phyloP scores from a whole-genome alignment of 2,113 vertebrate genomes.

The Pavo muticus region DNA sequence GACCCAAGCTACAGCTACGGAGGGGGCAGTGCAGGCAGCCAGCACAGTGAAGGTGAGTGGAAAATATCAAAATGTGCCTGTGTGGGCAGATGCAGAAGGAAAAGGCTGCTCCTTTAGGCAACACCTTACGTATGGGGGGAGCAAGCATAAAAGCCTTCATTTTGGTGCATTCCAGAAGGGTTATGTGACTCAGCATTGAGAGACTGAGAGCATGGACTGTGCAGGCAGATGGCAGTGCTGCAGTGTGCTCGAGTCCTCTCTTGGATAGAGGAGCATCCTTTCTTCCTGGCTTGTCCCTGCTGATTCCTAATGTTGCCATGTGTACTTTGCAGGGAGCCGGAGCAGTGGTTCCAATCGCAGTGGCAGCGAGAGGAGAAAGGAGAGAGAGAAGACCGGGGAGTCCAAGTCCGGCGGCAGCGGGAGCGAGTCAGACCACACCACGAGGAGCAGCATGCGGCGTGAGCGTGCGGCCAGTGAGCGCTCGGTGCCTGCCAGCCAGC shows the following conservation, averaged over 20 bases:
- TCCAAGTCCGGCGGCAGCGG: conserved; percentile 88
- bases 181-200: fast-evolving
- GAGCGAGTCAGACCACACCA: conserved; percentile 86
- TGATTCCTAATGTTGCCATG: fast-evolving
- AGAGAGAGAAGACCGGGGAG: conserved; percentile 80
- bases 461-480: conserved; percentile 83
- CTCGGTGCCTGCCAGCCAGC: conserved; percentile 83
- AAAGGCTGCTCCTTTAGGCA: background rate
- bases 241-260: background rate
- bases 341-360: conserved; percentile 93
- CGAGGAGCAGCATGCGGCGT: conserved; percentile 81
- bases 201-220: background rate
- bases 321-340: conserved; percentile 82
- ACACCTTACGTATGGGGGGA: fast-evolving
- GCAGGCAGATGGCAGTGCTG: background rate
- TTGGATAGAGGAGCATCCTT: background rate
- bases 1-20: conserved; percentile 85
- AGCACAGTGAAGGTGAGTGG: conserved; percentile 90
- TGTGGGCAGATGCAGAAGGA: background rate
- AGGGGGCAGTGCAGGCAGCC: conserved; percentile 86
- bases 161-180: background rate
- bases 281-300: background rate
- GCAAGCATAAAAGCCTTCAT: background rate
- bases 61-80: background rate
- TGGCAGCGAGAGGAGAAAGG: conserved; percentile 82